phyloP scores from a whole-genome alignment of 2,113 vertebrate species.

The Paramormyrops kingsleyae region DNA sequence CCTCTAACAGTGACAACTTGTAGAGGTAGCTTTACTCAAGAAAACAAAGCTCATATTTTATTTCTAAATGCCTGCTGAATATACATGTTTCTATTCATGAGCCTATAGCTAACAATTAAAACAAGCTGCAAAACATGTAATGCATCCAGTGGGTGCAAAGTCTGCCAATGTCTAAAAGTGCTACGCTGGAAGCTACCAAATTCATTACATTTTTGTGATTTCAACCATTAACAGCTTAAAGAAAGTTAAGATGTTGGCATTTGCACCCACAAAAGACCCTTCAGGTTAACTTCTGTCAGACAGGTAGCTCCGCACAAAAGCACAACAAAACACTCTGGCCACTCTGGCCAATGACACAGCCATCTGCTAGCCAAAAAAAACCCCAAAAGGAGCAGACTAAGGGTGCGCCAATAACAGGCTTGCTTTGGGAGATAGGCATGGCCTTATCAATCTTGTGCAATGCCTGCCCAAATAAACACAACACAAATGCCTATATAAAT shows the following conservation, averaged over 20 bases:
- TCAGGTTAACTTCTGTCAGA: background rate
- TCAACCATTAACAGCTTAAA: background rate
- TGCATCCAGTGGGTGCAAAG: background rate
- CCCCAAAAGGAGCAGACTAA: background rate
- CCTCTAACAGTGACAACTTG: background rate
- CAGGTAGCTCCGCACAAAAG: no score
- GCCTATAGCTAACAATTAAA: background rate
- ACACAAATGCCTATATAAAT: background rate
- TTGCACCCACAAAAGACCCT: background rate
- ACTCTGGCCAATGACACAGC: background rate
- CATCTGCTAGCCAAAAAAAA: background rate
- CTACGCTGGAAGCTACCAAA: background rate
- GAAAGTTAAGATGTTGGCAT: background rate
- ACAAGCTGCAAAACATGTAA: background rate
- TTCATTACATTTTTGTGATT: background rate
- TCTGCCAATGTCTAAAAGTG: background rate
- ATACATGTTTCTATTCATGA: background rate
- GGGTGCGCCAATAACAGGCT: background rate
- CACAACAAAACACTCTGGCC: background rate
- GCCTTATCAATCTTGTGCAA: background rate
- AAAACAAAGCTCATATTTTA: background rate
- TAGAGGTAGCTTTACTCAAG: background rate
- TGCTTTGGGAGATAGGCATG: background rate
- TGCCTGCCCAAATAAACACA: background rate
- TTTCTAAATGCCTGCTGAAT: background rate